phyloP scores from a whole-genome alignment of 2,888 invertebrate genomes.

The Oscheius sp. region DNA sequence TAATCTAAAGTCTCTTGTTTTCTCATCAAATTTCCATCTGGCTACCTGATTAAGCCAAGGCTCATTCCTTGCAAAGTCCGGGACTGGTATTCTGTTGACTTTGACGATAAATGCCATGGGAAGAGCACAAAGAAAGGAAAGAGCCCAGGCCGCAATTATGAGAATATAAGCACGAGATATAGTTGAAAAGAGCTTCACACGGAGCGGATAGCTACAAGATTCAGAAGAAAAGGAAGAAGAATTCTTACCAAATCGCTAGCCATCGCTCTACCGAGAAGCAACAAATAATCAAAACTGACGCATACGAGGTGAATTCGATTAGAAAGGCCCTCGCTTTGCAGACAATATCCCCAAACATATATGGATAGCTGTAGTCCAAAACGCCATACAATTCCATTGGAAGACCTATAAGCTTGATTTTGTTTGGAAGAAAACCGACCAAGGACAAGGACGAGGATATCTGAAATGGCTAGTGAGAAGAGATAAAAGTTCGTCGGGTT shows the following conservation, averaged over 20 bases:
- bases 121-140: slow-evolving; percentile 64
- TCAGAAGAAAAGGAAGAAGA: not conserved
- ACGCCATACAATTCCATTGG: slow-evolving; percentile 67
- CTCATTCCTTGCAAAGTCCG: slow-evolving; percentile 43
- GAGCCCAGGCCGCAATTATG: slow-evolving; percentile 62
- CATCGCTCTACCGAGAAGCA: slow-evolving; percentile 69
- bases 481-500: slow-evolving; percentile 69
- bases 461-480: slow-evolving; percentile 66
- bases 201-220: slow-evolving; percentile 60
- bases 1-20: slow-evolving; percentile 34
- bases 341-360: slow-evolving; percentile 58
- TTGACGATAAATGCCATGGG: slow-evolving; percentile 59
- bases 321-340: slow-evolving; percentile 67
- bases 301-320: slow-evolving; percentile 66
- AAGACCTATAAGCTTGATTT: slow-evolving; percentile 51
- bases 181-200: slow-evolving; percentile 63
- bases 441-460: slow-evolving; percentile 66
- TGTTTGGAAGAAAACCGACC: slow-evolving; percentile 42
- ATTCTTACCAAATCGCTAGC: slow-evolving; percentile 65
- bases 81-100: slow-evolving; percentile 58
- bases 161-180: slow-evolving; percentile 60
- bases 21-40: not conserved
- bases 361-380: slow-evolving; percentile 63
- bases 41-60: slow-evolving; percentile 39
- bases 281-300: slow-evolving; percentile 67